Base-by-base conservation (phyloP, 2,888 invertebrate genomes). In the Pimpla rufipes region DNA sequence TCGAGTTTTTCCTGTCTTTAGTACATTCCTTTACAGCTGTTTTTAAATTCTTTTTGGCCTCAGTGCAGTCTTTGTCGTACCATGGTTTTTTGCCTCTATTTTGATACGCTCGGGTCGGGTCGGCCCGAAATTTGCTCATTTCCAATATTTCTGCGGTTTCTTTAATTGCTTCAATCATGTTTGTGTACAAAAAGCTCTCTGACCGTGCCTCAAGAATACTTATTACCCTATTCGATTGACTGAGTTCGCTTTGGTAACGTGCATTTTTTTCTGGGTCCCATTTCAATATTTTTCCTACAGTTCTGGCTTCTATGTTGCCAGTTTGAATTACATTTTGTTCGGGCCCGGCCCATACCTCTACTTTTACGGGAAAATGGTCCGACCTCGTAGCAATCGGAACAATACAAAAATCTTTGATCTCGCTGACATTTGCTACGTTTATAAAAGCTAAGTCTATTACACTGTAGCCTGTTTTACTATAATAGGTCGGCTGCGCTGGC, bases 401-500 rank as follows among this genome's bases (percentile, higher is more conserved):
- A 18, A 42, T 23, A 11, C 10, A 16, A 1, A 66, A 18, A 10
- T 66, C 66, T 23, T 80, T 47, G 4, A 55, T 16, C 1, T 35
- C 45, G 50, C 29, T 11, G 4, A 35, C 6, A 6, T 37, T 10
- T 21, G 8, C n/a, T 8, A 35, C 35, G 10, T 74, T 55, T 11
- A 66, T n/a, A 66, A 66, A 80, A 7, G 74, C 35, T 7, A 80
- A 16, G 18, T 80, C 74, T 21, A 80, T 45, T 29, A 66, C 42
- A n/a, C 55, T 66, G 6, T 3, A 29, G 10, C 79, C 74, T 1
- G 7, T 10, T 8, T 29, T 18, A 13, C 11, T 18, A 37, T 45
- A 23, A 23, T 42, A 80, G 11, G 79, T 74, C 8, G 40, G 23
- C n/a, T 74, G 50, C 5, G 67, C 67, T 2, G 74, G 68, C 4